These are phyloP conservation scores for Lasioglossum morio DNA, from an alignment of 2,888 invertebrate genomes.

Conservation along the genomic window DNA sequence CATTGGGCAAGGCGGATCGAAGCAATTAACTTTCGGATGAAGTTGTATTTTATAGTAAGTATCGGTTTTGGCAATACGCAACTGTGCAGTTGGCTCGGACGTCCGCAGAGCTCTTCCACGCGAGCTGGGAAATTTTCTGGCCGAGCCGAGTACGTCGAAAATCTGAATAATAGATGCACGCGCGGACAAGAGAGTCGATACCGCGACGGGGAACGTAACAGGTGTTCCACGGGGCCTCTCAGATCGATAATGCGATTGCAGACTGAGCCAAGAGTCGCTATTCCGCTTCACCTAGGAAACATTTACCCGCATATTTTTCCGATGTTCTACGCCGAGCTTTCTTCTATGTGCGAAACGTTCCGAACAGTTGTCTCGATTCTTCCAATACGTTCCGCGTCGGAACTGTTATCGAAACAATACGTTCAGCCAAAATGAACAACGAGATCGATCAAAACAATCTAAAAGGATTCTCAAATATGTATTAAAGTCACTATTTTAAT, in stretches of 20 bases:
- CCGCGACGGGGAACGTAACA: constrained; percentile 63
- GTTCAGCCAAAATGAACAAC: too few species aligned
- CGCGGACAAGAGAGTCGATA: constrained; percentile 48
- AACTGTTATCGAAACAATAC: too few species aligned
- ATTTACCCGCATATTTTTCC: not conserved
- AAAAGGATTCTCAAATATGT: too few species aligned
- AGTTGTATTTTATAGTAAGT: constrained; percentile 53
- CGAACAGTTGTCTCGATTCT: too few species aligned
- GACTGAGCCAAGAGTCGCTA: not conserved
- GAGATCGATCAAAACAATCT: too few species aligned
- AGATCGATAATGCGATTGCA: constrained; percentile 44
- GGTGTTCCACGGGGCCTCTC: constrained; percentile 44
- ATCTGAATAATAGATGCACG: constrained; percentile 63
- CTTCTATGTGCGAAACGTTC: too few species aligned
- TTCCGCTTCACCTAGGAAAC: not conserved
- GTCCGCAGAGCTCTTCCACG: constrained; percentile 25
- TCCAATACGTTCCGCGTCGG: too few species aligned
- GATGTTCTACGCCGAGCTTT: too few species aligned
- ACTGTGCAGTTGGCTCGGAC: constrained; percentile 50
- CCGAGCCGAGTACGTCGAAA: constrained; percentile 36
- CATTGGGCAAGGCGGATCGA: constrained; percentile 3
- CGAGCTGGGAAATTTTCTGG: constrained; percentile 43
- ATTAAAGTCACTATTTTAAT: too few species aligned
- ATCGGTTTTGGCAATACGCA: constrained; percentile 47
- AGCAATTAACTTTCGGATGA: constrained; percentile 50